These are phyloP conservation scores for Drosophila pseudotalamancana DNA, from an alignment of 2,888 invertebrate species.

Conservation along the genomic window DNA sequence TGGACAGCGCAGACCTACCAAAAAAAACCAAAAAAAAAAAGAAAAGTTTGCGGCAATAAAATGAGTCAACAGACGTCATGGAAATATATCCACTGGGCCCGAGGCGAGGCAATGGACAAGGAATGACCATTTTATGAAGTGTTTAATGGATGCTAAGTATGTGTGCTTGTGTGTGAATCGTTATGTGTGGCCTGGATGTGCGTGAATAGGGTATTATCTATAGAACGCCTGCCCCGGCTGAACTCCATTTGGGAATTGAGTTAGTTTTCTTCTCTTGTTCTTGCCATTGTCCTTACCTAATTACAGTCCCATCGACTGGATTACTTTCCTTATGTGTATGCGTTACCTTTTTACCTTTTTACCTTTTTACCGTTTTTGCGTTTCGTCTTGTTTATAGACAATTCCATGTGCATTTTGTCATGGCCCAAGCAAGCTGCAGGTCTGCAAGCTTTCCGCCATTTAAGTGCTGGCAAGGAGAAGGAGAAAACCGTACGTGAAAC, in stretches of 20 bases:
- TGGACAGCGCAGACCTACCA: slow-evolving; percentile 12
- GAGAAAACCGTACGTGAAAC: slow-evolving; percentile 42
- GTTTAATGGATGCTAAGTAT: slow-evolving; percentile 74
- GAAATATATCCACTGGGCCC: slow-evolving; percentile 22
- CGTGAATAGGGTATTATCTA: slow-evolving; percentile 59
- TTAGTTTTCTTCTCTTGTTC: slow-evolving; percentile 57
- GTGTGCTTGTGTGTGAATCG: slow-evolving; percentile 38
- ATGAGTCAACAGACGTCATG: slow-evolving; percentile 63
- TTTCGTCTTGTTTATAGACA: too few relatives aligned
- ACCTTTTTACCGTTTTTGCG: too few relatives aligned
- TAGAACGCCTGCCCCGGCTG: slow-evolving; percentile 41
- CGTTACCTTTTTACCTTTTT: too few relatives aligned
- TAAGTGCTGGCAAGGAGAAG: slow-evolving; percentile 50
- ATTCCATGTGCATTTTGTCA: slow-evolving; percentile 9
- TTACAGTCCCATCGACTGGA: slow-evolving; percentile 44
- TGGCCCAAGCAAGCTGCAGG: slow-evolving; percentile 27
- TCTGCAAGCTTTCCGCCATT: slow-evolving; percentile 50
- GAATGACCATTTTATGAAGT: slow-evolving; percentile 76
- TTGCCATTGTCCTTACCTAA: slow-evolving; percentile 43
- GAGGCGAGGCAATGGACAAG: slow-evolving; percentile 40
- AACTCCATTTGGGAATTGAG: slow-evolving; percentile 33
- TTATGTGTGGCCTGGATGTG: slow-evolving; percentile 18
- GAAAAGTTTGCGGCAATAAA: slow-evolving; percentile 65
- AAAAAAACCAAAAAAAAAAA: too few relatives aligned
- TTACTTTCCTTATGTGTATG: neutral